These are phyloP conservation scores for Dallia pectoralis DNA, from an alignment of 2,797 vertebrate species.

Conservation along the genomic window DNA sequence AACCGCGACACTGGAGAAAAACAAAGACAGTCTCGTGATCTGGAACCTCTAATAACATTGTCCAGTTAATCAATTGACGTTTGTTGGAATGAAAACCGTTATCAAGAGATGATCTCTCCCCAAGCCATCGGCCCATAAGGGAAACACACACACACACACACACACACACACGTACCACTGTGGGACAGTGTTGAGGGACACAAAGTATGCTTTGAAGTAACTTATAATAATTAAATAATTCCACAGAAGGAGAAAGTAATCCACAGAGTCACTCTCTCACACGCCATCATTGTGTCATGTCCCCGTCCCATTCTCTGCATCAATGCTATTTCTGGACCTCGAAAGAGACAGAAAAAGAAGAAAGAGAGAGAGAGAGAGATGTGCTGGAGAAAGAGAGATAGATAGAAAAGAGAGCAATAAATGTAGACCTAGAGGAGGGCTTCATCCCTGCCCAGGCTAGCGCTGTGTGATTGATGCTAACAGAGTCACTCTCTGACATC, in stretches of 20 bases:
- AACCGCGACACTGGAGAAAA: conserved; percentile 76
- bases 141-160: conserved; percentile 5
- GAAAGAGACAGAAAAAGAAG: background rate
- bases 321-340: conserved; percentile 49
- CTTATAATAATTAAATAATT: conserved; percentile 34
- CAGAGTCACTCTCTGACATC: conserved; percentile 40
- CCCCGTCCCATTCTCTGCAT: conserved; percentile 2
- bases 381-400: too few relatives aligned
- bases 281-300: conserved; percentile 28
- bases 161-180: conserved; percentile 16
- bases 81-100: background rate
- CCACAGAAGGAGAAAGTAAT: conserved; percentile 22
- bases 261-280: conserved; percentile 31
- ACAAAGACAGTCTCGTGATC: too few relatives aligned
- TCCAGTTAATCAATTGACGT: too few relatives aligned
- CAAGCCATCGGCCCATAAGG: background rate
- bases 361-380: too few relatives aligned
- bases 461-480: conserved; percentile 57
- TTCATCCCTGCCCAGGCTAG: conserved; percentile 17
- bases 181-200: too few relatives aligned
- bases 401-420: too few relatives aligned
- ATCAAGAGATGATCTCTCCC: conserved; percentile 11
- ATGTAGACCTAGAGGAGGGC: background rate
- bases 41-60: too few relatives aligned
- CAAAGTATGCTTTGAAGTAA: conserved; percentile 33